phyloP scores from a whole-genome alignment of 2,113 vertebrate species.

The Anguilla rostrata region DNA sequence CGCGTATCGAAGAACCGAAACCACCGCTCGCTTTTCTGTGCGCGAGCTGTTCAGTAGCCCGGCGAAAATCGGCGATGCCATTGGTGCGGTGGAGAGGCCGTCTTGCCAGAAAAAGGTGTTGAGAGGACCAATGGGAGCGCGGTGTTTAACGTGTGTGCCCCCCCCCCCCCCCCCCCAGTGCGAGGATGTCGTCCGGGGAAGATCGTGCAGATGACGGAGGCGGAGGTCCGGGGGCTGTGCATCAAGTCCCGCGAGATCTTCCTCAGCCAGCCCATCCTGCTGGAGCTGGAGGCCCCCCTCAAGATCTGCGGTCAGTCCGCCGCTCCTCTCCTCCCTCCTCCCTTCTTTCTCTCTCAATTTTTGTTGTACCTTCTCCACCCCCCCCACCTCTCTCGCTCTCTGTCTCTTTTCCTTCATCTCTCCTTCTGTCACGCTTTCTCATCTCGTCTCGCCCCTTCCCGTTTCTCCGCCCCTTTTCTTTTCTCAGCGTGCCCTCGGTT shows the following conservation, averaged over 20 bases:
- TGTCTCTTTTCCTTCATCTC: not conserved
- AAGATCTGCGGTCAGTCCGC: conserved; percentile 86
- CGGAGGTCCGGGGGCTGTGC: conserved; percentile 90
- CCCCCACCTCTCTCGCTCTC: not conserved
- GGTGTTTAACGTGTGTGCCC: not conserved
- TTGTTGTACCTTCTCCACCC: not conserved
- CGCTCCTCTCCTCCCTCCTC: not conserved
- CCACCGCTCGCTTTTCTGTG: too few relatives aligned
- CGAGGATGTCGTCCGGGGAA: conserved; percentile 94
- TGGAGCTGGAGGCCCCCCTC: conserved; percentile 90
- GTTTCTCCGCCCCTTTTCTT: not conserved
- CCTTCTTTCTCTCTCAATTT: not conserved
- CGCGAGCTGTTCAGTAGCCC: too few relatives aligned
- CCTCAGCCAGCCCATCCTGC: conserved; percentile 92
- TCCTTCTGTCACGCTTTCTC: too few relatives aligned
- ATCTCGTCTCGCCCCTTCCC: not conserved
- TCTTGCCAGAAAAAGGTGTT: not conserved
- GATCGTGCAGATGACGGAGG: conserved; percentile 93
- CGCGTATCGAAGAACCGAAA: too few relatives aligned
- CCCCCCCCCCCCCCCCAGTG: conserved; percentile 73
- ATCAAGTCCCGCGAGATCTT: conserved; percentile 96
- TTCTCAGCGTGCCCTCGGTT: too few relatives aligned
- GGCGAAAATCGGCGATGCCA: too few relatives aligned
- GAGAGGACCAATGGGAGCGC: not conserved
- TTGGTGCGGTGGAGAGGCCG: not conserved